A percentile compares a stretch with the other conserved stretches of the same genome.
These are phyloP conservation scores for Callochromis pleurospilus DNA, from an alignment of 2,113 vertebrate genomes.

Conservation along the genomic window DNA sequence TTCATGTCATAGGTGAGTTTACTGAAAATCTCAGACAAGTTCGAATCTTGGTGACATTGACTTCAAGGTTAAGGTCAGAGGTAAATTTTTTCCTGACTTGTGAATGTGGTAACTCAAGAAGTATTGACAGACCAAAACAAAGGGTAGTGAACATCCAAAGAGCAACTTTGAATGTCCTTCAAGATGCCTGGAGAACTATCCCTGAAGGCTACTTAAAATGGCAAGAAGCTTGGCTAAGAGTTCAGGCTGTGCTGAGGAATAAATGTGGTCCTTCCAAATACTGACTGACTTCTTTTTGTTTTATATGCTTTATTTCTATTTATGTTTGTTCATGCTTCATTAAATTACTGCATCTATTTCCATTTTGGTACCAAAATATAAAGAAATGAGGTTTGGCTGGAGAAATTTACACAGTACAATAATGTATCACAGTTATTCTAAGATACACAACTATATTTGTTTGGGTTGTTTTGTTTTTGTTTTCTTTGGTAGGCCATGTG, in stretches of 20 bases:
- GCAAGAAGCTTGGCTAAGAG: neutral
- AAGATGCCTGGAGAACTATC: neutral
- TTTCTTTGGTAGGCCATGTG: neutral
- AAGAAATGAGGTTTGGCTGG: neutral
- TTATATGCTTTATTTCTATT: neutral
- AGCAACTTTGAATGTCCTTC: neutral
- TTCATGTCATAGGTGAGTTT: neutral
- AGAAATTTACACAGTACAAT: neutral
- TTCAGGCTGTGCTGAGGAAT: neutral
- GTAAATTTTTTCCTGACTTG: neutral
- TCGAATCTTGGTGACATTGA: neutral
- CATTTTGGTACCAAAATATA: neutral
- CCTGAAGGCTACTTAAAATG: neutral
- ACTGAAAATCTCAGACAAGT: neutral
- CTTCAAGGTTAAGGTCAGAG: neutral
- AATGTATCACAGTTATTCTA: neutral
- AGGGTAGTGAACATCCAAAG: neutral
- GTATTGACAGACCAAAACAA: neutral
- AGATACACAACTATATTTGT: neutral
- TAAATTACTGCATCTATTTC: neutral
- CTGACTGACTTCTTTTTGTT: rapidly evolving
- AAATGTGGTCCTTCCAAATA: neutral
- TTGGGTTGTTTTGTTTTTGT: rapidly evolving
- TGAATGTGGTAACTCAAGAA: neutral
- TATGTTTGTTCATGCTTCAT: neutral